Base-by-base conservation (phyloP, 2,888 invertebrate species). In the Parochlus steinenii region DNA sequence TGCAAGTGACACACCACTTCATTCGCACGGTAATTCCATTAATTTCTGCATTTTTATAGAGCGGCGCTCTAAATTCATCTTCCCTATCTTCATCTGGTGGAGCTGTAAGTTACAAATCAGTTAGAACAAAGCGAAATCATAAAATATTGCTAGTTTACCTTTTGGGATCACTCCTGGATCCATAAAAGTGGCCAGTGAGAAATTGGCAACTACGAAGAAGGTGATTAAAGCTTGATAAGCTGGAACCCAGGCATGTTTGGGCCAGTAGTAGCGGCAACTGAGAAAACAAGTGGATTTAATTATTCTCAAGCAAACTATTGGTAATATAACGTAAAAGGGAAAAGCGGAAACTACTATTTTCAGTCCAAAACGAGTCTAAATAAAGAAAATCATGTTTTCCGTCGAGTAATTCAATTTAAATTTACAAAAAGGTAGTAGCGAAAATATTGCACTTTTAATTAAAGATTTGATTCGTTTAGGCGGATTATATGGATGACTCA, bases 1-100 rank as follows among this genome's bases (percentile, higher is more conserved):
- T 92, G 67, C 98, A 98, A 3, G 98, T 98, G 47, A 92, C 87
- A 64, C 98, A 97, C 97, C 97, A 98, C 64, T 98, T 99, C 97
- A 99, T 97, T 43, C 97, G 79, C 42, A 98, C 93, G 10, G 92
- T 92, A 46, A 97, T 92, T 41, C 95, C 95, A 63, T 93, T 90
- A 47, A 98, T 93, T 62, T 97, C 95, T 44, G 95, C 90, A 61
- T 81, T 92, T 63, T 89, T 90, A 62, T 95, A 97, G 41, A 98
- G 66, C 7, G 90, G 90, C 41, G 95, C 90, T 49, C 93, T 73
- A 55, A 92, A 86, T 62, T 98, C 97, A 61, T 97, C 95, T 63
- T 93, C 93, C 48, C 85, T 70, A 58, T 92, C 92, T 73, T 95
- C 93, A 66, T 92, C 89, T 65, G 87, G 80, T 61, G 85, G 81